Evolutionary conservation across 2,888 invertebrate genomes (phyloP).

Genomic region (Cantharis rustica): DNA sequence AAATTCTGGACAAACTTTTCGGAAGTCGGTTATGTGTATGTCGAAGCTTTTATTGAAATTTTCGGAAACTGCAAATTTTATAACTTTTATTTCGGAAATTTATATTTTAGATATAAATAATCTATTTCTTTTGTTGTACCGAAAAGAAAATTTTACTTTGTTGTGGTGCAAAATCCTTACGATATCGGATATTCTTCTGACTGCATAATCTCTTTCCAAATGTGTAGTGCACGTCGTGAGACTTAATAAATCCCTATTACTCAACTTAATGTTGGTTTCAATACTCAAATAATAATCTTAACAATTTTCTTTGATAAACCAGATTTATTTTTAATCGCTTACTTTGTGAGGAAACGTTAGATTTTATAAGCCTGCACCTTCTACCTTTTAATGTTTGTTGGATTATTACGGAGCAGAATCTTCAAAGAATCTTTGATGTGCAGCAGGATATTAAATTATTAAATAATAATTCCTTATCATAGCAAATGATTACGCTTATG

Average conservation of each 20-base stretch:
- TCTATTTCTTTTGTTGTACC: neutral
- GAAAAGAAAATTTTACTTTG: neutral
- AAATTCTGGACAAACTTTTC: neutral
- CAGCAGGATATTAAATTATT: neutral
- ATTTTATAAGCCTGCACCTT: slow-evolving; percentile 3
- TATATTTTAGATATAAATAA: neutral
- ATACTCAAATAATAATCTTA: slow-evolving; percentile 17
- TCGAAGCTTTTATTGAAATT: neutral
- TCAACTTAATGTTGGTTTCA: slow-evolving; percentile 14
- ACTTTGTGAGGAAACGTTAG: slow-evolving; percentile 10
- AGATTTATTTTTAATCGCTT: slow-evolving; percentile 25
- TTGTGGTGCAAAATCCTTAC: neutral
- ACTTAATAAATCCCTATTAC: slow-evolving; percentile 17
- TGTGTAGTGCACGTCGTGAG: slow-evolving; percentile 17
- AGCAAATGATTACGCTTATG: neutral
- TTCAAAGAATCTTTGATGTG: neutral
- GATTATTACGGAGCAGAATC: neutral
- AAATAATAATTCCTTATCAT: neutral
- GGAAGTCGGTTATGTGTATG: neutral
- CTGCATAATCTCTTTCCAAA: slow-evolving; percentile 17
- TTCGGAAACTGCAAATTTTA: neutral
- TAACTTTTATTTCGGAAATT: neutral
- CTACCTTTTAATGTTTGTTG: neutral
- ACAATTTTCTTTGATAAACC: slow-evolving; percentile 21
- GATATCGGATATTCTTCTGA: slow-evolving; percentile 3